Evolutionary conservation across 1,140 invertebrate species (phyloP).

Genomic region (Formica exsecta): DNA sequence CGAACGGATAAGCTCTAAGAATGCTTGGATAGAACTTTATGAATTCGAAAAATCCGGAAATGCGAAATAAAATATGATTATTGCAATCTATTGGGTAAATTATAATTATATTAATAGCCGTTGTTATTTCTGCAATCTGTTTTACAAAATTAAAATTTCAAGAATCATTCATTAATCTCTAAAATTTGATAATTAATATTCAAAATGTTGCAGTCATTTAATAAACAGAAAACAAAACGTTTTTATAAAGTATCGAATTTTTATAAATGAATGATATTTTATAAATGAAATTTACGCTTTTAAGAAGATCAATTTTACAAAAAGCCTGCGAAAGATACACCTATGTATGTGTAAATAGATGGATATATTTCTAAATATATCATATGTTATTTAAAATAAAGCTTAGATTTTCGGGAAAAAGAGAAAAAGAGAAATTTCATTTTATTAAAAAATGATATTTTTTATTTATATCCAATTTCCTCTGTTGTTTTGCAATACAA

Average conservation of each 20-base stretch:
- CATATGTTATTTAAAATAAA: background rate
- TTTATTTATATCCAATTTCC: background rate
- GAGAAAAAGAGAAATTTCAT: background rate
- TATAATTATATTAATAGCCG: background rate
- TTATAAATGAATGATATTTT: background rate
- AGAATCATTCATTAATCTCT: background rate
- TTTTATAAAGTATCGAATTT: background rate
- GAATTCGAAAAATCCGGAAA: background rate
- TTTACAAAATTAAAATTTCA: background rate
- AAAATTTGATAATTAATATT: background rate
- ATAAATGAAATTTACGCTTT: background rate
- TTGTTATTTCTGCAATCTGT: background rate
- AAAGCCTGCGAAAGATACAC: background rate
- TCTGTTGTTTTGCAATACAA: background rate
- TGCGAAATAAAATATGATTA: background rate
- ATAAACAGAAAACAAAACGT: background rate
- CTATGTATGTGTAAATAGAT: background rate
- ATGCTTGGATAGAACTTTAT: conserved; percentile 24
- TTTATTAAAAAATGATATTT: background rate
- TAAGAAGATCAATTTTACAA: too few species aligned
- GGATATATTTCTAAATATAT: background rate
- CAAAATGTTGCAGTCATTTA: too few species aligned
- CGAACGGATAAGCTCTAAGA: conserved; percentile 39
- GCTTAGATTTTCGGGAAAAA: background rate
- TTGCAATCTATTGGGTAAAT: background rate